These are phyloP conservation scores for Cosmopolites sordidus DNA, from an alignment of 2,888 invertebrate genomes.

Conservation along the genomic window DNA sequence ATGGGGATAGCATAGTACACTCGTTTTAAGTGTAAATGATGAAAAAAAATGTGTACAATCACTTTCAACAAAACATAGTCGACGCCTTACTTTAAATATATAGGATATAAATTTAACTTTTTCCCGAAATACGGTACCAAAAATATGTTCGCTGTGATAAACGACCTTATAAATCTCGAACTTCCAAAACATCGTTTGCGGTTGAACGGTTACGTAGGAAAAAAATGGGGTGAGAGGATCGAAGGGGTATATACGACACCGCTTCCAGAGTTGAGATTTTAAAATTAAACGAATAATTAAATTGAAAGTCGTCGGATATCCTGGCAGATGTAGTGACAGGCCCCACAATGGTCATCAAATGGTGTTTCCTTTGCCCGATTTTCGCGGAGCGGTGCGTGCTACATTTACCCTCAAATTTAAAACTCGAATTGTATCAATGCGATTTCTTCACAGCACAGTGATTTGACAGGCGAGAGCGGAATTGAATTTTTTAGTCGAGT, in stretches of 20 bases:
- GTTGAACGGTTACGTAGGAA: conserved; percentile 14
- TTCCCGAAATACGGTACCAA: conserved; percentile 16
- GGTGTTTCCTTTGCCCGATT: conserved; percentile 41
- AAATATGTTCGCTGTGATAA: conserved; percentile 24
- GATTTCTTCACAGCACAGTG: conserved; percentile 48
- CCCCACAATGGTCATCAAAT: conserved; percentile 43
- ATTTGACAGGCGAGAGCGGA: conserved; percentile 46
- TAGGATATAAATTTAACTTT: conserved; percentile 20
- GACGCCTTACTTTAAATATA: conserved; percentile 13
- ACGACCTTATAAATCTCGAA: conserved; percentile 22
- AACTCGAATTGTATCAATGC: conserved; percentile 49
- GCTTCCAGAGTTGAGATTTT: conserved; percentile 23
- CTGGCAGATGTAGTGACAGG: conserved; percentile 48
- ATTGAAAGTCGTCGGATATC: conserved; percentile 48
- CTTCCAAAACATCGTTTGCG: conserved; percentile 23
- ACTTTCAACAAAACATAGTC: background rate
- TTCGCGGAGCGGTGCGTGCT: conserved; percentile 27
- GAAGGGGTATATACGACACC: background rate
- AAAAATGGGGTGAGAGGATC: background rate
- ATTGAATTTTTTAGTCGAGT: conserved; percentile 40
- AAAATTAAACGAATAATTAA: conserved; percentile 35
- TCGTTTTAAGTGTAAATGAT: too few relatives aligned
- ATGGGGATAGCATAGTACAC: too few relatives aligned
- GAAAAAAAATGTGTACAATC: too few relatives aligned
- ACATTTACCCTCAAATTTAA: conserved; percentile 42